Conservation (phyloP, 2,113 vertebrate species). For the Brachirus orientalis region DNA sequence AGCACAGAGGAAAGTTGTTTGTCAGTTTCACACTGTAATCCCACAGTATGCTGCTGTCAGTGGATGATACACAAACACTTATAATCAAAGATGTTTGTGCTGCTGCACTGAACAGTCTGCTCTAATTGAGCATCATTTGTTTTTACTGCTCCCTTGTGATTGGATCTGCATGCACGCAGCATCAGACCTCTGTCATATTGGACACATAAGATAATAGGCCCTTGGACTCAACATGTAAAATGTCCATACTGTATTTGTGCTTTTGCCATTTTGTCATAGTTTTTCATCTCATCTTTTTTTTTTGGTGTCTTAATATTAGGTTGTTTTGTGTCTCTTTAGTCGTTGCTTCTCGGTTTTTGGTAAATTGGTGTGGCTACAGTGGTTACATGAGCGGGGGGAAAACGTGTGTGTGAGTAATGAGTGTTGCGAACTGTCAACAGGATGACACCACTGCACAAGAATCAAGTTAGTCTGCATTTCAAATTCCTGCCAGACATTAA, state of each 20-base stretch:
- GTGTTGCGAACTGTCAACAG: too few species aligned
- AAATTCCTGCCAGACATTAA: too few species aligned
- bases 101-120: too few species aligned
- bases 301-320: neutral
- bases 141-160: neutral
- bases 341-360: neutral
- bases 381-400: too few species aligned
- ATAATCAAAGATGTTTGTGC: too few species aligned
- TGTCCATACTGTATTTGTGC: too few species aligned
- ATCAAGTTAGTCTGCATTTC: slow-evolving; percentile 7
- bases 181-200: neutral
- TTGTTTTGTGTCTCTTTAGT: neutral
- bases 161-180: too few species aligned
- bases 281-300: too few species aligned
- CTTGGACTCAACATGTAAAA: neutral
- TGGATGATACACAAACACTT: too few species aligned
- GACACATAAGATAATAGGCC: neutral
- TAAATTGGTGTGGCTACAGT: too few species aligned
- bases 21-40: too few species aligned
- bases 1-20: neutral
- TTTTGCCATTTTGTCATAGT: too few species aligned
- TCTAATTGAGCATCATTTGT: neutral
- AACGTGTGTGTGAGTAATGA: neutral
- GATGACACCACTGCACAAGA: neutral
- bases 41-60: neutral